Conservation (phyloP, 2,888 invertebrate species). For the Tridacna gigas region DNA sequence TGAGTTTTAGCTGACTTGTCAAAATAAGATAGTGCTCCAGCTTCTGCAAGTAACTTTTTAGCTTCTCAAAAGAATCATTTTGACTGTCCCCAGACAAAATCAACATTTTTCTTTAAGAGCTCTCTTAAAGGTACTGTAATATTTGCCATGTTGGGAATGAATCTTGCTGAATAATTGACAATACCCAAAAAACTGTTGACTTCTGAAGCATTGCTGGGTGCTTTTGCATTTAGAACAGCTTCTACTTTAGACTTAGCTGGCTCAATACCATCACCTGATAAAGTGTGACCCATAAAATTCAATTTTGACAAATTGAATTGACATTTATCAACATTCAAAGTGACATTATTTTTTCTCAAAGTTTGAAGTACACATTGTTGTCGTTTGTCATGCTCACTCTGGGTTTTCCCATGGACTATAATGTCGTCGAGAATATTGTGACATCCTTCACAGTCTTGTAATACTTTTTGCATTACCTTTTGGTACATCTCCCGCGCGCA, state of each 20-base stretch:
- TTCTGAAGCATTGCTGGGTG: slow-evolving; percentile 52
- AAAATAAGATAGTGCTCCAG: no score
- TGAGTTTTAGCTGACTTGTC: slow-evolving; percentile 40
- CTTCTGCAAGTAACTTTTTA: slow-evolving; percentile 43
- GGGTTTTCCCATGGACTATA: slow-evolving; percentile 8
- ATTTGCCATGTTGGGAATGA: slow-evolving; percentile 37
- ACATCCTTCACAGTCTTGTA: neutral
- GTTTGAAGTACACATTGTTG: slow-evolving; percentile 10
- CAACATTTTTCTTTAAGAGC: slow-evolving; percentile 32
- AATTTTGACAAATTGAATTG: slow-evolving; percentile 20
- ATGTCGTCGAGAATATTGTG: slow-evolving; percentile 30
- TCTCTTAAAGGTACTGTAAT: slow-evolving; percentile 39
- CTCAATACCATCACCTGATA: slow-evolving; percentile 18
- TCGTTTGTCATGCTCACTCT: slow-evolving; percentile 4
- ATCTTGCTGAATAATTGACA: slow-evolving; percentile 26
- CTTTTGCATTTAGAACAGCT: slow-evolving; percentile 31
- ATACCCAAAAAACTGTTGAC: slow-evolving; percentile 29
- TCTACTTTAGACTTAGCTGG: slow-evolving; percentile 13
- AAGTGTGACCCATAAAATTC: slow-evolving; percentile 20
- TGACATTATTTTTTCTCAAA: neutral
- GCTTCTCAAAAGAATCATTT: slow-evolving; percentile 30
- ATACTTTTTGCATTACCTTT: slow-evolving; percentile 18
- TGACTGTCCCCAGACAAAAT: slow-evolving; percentile 1
- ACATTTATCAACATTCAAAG: slow-evolving; percentile 18
- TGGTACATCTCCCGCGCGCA: slow-evolving; percentile 36